Base-by-base conservation (phyloP, 2,888 invertebrate species). In the Epirrita christyi region DNA sequence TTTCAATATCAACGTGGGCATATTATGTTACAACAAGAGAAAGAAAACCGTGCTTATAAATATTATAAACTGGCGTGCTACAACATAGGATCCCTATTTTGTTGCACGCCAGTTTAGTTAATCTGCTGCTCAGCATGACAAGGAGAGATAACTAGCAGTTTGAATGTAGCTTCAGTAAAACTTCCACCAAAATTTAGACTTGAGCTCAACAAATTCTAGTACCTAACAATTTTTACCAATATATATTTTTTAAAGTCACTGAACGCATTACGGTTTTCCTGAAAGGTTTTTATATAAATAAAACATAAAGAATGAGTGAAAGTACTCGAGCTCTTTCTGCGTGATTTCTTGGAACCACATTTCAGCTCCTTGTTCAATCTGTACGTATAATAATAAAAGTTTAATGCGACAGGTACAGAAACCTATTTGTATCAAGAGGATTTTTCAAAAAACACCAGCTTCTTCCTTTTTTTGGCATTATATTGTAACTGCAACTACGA, bases 311-410 rank as follows among this genome's bases (percentile, higher is more conserved):
- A 46, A 34, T 40, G 10, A 46, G 53, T 29, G 40, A 40, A 40
- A 6, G 29, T 13, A 29, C 40, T 48, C 61, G 64, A 68, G 65
- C 54, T 54, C 41, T 27, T 14, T 11, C 14, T 9, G n/a, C 11
- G 54, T 48, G 51, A 51, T 55, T 70, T 71, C 69, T 61, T 14
- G 55, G 56, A 67, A 63, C 28, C 37, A 8, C 63, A 64, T 62
- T 59, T 57, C 54, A 63, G 61, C 52, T 63, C 61, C 47, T 56
- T 56, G 68, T 67, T 66, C 67, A 69, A 73, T 72, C 68, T 70
- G 68, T 71, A 43, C 42, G 47, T 48, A 64, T 21, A 21, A 72
- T 71, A 59, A 68, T 71, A 72, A 69, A 74, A 71, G 64, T 67
- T 73, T 72, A 70, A 71, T 70, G 64, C 64, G 5, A 38, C 38